These are phyloP conservation scores for Craniophora ligustri DNA, from an alignment of 2,888 invertebrate species.

Conservation along the genomic window DNA sequence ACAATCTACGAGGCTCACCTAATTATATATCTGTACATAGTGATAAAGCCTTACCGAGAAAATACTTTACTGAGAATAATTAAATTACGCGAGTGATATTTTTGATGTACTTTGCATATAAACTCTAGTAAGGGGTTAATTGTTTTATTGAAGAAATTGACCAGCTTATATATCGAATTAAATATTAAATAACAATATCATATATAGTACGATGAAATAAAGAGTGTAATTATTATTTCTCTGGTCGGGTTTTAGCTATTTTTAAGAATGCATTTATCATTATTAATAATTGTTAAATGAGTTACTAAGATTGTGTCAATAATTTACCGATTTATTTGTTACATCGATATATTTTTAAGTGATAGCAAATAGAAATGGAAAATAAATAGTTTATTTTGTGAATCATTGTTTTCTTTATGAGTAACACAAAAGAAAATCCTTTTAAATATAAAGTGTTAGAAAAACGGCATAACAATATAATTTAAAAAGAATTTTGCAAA, in stretches of 20 bases:
- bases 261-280: constrained; percentile 79
- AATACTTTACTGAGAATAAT: constrained; percentile 21
- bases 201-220: constrained; percentile 29
- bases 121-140: constrained; percentile 10
- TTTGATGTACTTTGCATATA: constrained; percentile 10
- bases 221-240: constrained; percentile 44
- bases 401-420: constrained; percentile 18
- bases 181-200: constrained; percentile 31
- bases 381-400: constrained; percentile 82
- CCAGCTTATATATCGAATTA: constrained; percentile 17
- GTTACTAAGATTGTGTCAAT: constrained; percentile 76
- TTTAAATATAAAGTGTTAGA: too few species aligned
- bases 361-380: constrained; percentile 68
- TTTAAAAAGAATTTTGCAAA: too few species aligned
- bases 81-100: constrained; percentile 1
- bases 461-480: too few species aligned
- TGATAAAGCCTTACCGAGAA: constrained; percentile 48
- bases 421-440: neutral
- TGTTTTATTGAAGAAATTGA: constrained; percentile 10
- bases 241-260: constrained; percentile 57
- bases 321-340: constrained; percentile 79
- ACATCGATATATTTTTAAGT: constrained; percentile 83
- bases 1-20: constrained; percentile 59
- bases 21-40: constrained; percentile 51
- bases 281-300: constrained; percentile 66